Evolutionary conservation across 1,140 invertebrate species (phyloP), one percentile per base, ranked within the genome.

Genomic region (Hycleus phaleratus): DNA sequence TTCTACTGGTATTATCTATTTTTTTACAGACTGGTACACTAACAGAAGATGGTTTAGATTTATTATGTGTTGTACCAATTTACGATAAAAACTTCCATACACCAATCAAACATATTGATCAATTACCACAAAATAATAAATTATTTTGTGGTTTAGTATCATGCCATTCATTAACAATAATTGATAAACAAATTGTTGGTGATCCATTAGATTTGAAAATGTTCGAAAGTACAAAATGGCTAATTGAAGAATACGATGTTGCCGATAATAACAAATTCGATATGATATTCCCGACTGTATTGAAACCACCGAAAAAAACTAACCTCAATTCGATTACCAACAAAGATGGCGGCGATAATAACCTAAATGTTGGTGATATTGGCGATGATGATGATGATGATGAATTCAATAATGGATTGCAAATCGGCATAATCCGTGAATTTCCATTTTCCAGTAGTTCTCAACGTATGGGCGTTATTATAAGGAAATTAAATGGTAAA

Each of bases 191-290:
- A 68, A 76, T 97, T 26, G 84, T 84, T 59, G 95, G 95, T 0
- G 95, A 98, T 78, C 95, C 95, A 2, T 74, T 98, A 42, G 96
- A 98, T 73, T 74, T 96, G 9, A 97, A 97, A 78, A 87, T 90
- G 85, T 89, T 88, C 69, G 83, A 87, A 66, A 84, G 84, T 9
- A 88, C 86, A 0, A 81, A 79, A 42, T 90, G 87, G 86, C 71
- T 74, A 8, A 70, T 93, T 42, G 89, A 93, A 71, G 92, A 95
- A 47, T 85, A 86, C 7, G 66, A 84, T 49, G 74, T 82, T 7
- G 79, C 79, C 0, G 85, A 91, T 49, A 82, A 82, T 44, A 81
- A 81, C 7, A 85, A 87, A 72, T 91, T 86, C 73, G 88, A 94
- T 68, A 76, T 86, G 3, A 77, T 93, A 3, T 84, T 85, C 38